Percentiles rank a stretch among this genome's conserved stretches.
Conservation (phyloP, 2,113 vertebrate genomes). For the Pholis gunnellus region DNA sequence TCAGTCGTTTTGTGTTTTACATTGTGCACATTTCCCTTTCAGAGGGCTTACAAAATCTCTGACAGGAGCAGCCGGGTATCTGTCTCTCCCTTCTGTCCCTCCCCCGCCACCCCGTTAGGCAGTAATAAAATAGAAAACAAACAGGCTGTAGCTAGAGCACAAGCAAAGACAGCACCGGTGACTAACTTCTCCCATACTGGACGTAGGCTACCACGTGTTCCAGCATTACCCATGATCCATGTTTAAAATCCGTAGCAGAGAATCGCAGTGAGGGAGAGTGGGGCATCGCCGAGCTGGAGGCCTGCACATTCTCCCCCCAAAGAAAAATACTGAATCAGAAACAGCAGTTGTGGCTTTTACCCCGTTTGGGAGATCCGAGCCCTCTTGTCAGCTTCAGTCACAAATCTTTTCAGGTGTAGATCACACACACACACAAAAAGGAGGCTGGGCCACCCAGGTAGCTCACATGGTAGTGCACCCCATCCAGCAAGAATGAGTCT, state of each 20-base stretch:
- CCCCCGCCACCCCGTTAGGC: slow-evolving; percentile 40
- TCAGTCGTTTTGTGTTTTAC: slow-evolving; percentile 47
- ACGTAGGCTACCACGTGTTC: slow-evolving; percentile 44
- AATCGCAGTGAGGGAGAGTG: slow-evolving; percentile 26
- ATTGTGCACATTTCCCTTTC: slow-evolving; percentile 71
- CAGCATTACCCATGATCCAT: slow-evolving; percentile 26
- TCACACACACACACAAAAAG: too few species aligned
- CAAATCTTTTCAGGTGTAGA: too few species aligned
- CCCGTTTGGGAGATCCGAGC: slow-evolving; percentile 51
- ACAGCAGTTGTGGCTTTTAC: slow-evolving; percentile 49
- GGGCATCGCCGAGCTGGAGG: slow-evolving; percentile 30
- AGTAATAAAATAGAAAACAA: slow-evolving; percentile 65
- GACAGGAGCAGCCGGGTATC: slow-evolving; percentile 29
- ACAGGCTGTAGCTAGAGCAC: slow-evolving; percentile 72
- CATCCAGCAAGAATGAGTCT: too few species aligned
- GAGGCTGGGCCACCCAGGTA: too few species aligned
- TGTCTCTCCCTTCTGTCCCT: slow-evolving; percentile 21
- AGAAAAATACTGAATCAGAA: slow-evolving; percentile 30
- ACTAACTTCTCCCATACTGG: slow-evolving; percentile 52
- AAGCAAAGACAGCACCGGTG: slow-evolving; percentile 70
- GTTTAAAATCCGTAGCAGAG: slow-evolving; percentile 37
- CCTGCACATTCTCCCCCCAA: slow-evolving; percentile 2
- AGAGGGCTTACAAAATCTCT: slow-evolving; percentile 50
- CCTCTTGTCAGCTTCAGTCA: slow-evolving; percentile 29
- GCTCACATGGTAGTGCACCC: too few species aligned